Percentiles rank a stretch among this genome's conserved stretches.
phyloP scores from a whole-genome alignment of 2,113 vertebrate species.

The Triplophysa dalaica region DNA sequence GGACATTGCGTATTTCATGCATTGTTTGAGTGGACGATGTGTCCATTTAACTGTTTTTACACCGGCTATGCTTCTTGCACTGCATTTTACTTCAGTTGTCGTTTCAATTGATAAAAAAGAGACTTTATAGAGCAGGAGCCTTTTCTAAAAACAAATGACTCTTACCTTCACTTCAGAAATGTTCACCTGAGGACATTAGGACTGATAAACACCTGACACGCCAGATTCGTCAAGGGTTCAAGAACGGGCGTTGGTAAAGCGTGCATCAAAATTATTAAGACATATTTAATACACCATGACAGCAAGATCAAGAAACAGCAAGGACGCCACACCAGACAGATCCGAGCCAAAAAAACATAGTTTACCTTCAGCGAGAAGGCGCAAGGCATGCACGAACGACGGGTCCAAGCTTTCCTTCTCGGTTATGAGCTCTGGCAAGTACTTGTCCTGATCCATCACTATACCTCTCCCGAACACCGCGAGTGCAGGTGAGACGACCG shows the following conservation, averaged over 20 bases:
- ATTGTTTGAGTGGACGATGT: too few relatives aligned
- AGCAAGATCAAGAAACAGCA: not conserved
- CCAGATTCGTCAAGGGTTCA: not conserved
- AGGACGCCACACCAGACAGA: conserved; percentile 25
- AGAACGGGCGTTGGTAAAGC: not conserved
- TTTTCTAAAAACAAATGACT: not conserved
- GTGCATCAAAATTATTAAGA: not conserved
- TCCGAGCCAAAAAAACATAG: conserved; percentile 6
- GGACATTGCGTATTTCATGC: too few relatives aligned
- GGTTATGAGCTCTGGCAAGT: conserved; percentile 89
- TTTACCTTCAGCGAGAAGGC: conserved; percentile 91
- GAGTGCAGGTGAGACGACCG: conserved; percentile 66
- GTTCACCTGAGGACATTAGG: not conserved
- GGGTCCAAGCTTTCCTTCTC: conserved; percentile 90
- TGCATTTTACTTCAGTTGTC: too few relatives aligned
- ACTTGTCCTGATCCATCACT: conserved; percentile 89
- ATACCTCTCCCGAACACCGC: conserved; percentile 61
- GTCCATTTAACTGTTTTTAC: too few relatives aligned
- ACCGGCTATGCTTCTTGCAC: too few relatives aligned
- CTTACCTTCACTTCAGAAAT: not conserved
- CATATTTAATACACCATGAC: not conserved
- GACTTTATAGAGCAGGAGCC: not conserved
- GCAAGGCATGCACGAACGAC: conserved; percentile 89
- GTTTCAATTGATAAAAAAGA: too few relatives aligned
- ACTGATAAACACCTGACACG: not conserved